phyloP scores from a whole-genome alignment of 2,888 invertebrate species.

The Dynastes tityus region DNA sequence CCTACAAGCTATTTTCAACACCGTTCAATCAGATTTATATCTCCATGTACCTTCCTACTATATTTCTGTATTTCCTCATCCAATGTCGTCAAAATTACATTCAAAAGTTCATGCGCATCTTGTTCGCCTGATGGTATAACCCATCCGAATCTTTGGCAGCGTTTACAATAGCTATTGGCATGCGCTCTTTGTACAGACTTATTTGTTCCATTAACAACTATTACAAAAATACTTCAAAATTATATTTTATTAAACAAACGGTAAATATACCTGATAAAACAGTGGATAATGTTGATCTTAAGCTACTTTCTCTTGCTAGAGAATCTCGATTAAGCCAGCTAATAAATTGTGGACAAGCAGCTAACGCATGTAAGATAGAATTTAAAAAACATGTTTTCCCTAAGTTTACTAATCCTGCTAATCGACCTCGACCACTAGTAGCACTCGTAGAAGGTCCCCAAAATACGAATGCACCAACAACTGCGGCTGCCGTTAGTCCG shows the following conservation, averaged over 20 bases:
- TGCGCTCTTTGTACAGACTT: constrained; percentile 77
- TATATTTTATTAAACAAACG: background rate
- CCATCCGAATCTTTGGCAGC: constrained; percentile 89
- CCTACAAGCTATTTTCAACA: constrained; percentile 64
- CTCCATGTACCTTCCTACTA: constrained; percentile 73
- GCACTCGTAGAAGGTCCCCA: constrained; percentile 84
- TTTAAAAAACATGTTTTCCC: constrained; percentile 96
- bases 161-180: constrained; percentile 80
- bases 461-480: constrained; percentile 87
- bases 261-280: constrained; percentile 79
- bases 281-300: constrained; percentile 82
- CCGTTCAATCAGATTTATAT: constrained; percentile 5
- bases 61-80: constrained; percentile 86
- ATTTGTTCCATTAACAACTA: constrained; percentile 83
- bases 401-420: constrained; percentile 90
- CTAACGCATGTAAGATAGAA: constrained; percentile 90
- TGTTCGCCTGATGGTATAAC: constrained; percentile 92
- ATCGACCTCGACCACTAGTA: constrained; percentile 75
- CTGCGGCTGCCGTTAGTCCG: constrained; percentile 85
- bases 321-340: constrained; percentile 85
- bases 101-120: constrained; percentile 95
- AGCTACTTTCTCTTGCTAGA: constrained; percentile 78
- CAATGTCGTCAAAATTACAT: constrained; percentile 89
- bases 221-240: constrained; percentile 51
- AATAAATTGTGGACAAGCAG: constrained; percentile 88